Percentiles rank a stretch among this genome's conserved stretches.
phyloP scores from a whole-genome alignment of 2,113 vertebrate species.

The Conger conger region DNA sequence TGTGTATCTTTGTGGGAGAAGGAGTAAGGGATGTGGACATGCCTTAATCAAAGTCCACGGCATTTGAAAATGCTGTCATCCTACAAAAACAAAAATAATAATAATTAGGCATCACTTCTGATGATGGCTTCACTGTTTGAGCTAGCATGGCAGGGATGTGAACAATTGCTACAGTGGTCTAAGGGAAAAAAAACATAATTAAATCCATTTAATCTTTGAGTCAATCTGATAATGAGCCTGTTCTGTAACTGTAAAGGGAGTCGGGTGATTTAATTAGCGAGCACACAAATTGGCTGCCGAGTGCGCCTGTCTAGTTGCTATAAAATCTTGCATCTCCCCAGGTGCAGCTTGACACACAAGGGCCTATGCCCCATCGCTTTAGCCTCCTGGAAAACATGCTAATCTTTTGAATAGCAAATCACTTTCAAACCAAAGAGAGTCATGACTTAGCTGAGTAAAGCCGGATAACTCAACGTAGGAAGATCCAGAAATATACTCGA shows the following conservation, averaged over 20 bases:
- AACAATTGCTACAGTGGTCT: background rate
- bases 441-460: background rate
- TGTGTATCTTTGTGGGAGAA: constrained; percentile 10
- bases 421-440: constrained; percentile 11
- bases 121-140: background rate
- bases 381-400: background rate
- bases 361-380: background rate
- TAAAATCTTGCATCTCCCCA: background rate
- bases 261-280: constrained; percentile 15
- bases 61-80: constrained; percentile 2
- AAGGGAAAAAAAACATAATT: constrained; percentile 8
- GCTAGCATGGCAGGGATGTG: background rate
- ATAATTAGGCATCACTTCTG: background rate
- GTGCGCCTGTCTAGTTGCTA: background rate
- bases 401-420: constrained; percentile 23
- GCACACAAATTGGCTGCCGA: background rate
- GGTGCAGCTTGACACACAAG: background rate
- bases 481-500: background rate
- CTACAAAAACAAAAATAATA: constrained; percentile 14
- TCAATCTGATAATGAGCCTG: constrained; percentile 4
- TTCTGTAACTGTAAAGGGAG: constrained; percentile 6
- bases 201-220: constrained; percentile 8
- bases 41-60: constrained; percentile 15
- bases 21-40: constrained; percentile 24
- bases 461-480: background rate